Evolutionary conservation across 1,140 invertebrate genomes (phyloP), one percentile per base, ranked within the genome.

Genomic region (Achatina immaculata): DNA sequence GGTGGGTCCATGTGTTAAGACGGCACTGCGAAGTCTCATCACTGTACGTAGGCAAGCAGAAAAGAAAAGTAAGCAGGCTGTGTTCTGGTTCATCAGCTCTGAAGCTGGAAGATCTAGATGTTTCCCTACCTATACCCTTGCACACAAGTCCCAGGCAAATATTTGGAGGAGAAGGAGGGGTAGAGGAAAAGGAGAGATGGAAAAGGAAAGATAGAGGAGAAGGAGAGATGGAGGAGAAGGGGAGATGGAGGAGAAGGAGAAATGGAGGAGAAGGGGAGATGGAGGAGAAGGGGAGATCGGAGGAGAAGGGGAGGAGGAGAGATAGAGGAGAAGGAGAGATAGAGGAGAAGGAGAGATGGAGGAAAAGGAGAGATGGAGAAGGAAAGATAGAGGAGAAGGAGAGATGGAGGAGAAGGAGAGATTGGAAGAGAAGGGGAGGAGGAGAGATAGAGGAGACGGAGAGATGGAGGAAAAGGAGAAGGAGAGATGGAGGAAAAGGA

Each of bases 161-260:
- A n/a, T n/a, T n/a, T n/a, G 48, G 48, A 51, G 48, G 16, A 28
- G 16, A 28, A 14, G 14, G 1, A 28, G 31, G 28, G 28, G 31
- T 28, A 28, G 48, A 43, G 28, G 48, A 48, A 28, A 16, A 42
- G 40, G 7, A 51, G 21, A 45, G 34, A 84, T 71, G 77, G 65
- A 83, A 81, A 86, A 69, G 81, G 43, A 78, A 78, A 55, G 71
- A 65, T 21, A 21, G 31, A 55, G 40, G 55, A 83, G 94, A 93
- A 86, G 94, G 93, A 86, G 94, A 93, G 90, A 94, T 94, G 28
- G n/a, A 31, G 48, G 69, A 38, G 21, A 43, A 38, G 45, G 42
- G 36, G 34, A 9, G 68, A 42, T 2, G 58, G 1, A 28, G 36
- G 24, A 7, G 42, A 28, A 4, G 68, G 40, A 19, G 16, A 43